phyloP scores from a whole-genome alignment of 2,888 invertebrate genomes.

The Lepidocyrtoides sp. region DNA sequence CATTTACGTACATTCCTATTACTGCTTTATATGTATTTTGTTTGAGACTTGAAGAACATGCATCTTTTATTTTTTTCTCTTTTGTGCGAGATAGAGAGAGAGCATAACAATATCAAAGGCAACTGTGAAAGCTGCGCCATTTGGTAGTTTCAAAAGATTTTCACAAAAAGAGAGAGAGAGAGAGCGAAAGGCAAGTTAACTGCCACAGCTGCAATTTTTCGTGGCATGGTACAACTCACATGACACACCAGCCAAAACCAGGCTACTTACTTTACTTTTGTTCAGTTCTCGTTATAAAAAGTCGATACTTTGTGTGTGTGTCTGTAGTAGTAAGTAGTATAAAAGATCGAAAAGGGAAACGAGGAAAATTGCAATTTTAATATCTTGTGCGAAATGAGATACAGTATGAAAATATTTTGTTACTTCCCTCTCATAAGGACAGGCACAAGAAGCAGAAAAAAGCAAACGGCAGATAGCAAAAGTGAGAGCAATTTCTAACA shows the following conservation, averaged over 20 bases:
- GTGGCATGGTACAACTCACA: constrained; percentile 7
- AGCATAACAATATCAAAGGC: background rate
- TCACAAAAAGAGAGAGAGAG: background rate
- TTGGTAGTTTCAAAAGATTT: constrained; percentile 44
- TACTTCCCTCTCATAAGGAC: constrained; percentile 44
- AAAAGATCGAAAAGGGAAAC: constrained; percentile 46
- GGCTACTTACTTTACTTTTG: constrained; percentile 6
- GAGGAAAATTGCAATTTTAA: constrained; percentile 70
- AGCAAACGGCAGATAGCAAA: background rate
- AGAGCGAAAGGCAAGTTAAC: constrained; percentile 23
- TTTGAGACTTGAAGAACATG: background rate
- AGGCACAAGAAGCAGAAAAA: no score
- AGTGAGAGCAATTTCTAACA: constrained; percentile 53
- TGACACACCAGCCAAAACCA: no score
- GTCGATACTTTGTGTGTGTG: background rate
- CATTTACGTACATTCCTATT: background rate
- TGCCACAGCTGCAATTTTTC: constrained; percentile 56
- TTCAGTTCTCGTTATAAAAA: constrained; percentile 21
- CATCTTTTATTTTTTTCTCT: background rate
- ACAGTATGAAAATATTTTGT: constrained; percentile 56
- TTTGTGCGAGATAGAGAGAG: background rate
- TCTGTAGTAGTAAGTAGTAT: background rate
- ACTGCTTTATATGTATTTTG: background rate
- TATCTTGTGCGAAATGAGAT: constrained; percentile 64
- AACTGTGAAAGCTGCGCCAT: constrained; percentile 18